Evolutionary conservation across 1,140 invertebrate genomes (phyloP), one percentile per base, ranked within the genome.

Genomic region (Lepidurus couesii): DNA sequence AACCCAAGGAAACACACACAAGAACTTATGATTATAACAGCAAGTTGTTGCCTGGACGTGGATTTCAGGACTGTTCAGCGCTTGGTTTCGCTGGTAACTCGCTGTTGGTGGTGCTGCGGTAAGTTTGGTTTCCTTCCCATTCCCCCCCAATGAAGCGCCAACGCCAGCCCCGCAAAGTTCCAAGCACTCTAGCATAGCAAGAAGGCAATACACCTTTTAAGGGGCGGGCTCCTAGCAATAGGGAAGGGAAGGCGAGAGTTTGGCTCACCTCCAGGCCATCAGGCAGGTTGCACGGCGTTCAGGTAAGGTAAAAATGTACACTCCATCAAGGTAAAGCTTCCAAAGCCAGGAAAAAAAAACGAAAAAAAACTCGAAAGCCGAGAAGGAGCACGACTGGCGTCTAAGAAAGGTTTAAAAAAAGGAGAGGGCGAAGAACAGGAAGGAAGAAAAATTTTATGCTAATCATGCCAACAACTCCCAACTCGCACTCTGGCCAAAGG

Each of bases 201-300:
- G 16, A 65, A 65, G 53, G 53, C 53, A 65, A 21, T 65, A 13
- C 21, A 65, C 53, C 53, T 65, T 65, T 65, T 65, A 65, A 65
- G 53, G 53, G 53, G 53, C 53, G 53, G 53, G n/a, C 6, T n/a
- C 13, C 53, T 65, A 65, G 53, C 53, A 65, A 65, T 21, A 65
- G 53, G 53, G 53, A 65, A 65, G 53, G 53, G 53, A 65, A 65
- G 21, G 53, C 16, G 53, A 65, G 53, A 65, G 53, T 65, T 65
- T 65, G 53, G 53, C 53, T 65, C 53, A 65, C 53, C 53, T 65
- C 53, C 53, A 65, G 53, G 53, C 53, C 53, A 65, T 65, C 53
- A 7, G 53, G 53, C 53, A 65, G 53, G 42, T 43, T 44, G 76
- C 44, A 44, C 65, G 21, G 44, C 78, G 44, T 7, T 0, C 47